These are phyloP conservation scores for Camelus bactrianus DNA, from an alignment of 2,113 vertebrate species.

Conservation along the genomic window DNA sequence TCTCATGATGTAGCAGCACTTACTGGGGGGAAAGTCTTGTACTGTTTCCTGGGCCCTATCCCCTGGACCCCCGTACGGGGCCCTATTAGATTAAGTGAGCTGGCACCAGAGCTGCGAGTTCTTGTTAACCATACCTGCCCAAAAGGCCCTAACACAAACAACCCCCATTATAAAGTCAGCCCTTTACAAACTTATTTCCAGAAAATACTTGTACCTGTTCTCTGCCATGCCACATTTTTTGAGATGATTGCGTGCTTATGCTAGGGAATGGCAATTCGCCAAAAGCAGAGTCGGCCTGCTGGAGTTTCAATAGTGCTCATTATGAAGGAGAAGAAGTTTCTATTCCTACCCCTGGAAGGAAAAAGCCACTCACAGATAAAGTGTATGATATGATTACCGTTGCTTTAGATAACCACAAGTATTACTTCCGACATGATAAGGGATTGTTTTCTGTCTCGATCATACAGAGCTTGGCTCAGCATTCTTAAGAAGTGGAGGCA, in stretches of 20 bases:
- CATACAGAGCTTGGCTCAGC: conserved; percentile 77
- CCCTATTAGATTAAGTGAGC: conserved; percentile 83
- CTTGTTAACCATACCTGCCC: conserved; percentile 83
- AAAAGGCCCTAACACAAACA: conserved; percentile 84
- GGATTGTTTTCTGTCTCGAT: conserved; percentile 86
- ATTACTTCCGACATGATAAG: conserved; percentile 87
- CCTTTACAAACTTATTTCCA: conserved; percentile 88
- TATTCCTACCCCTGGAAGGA: conserved; percentile 87
- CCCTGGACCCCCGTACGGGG: conserved; percentile 71
- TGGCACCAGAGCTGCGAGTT: conserved; percentile 84
- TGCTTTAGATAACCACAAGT: conserved; percentile 86
- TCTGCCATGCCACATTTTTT: conserved; percentile 92
- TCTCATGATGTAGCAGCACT: conserved; percentile 68
- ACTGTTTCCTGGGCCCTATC: conserved; percentile 76
- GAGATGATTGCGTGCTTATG: conserved; percentile 94
- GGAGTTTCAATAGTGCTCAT: conserved; percentile 88
- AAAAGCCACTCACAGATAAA: conserved; percentile 89
- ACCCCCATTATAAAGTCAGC: conserved; percentile 86
- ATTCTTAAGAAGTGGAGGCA: conserved; percentile 83
- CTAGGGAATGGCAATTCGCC: conserved; percentile 93
- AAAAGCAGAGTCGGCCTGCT: conserved; percentile 82
- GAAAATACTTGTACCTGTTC: conserved; percentile 91
- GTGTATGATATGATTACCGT: conserved; percentile 82
- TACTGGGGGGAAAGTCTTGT: conserved; percentile 68
- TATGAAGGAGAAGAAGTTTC: conserved; percentile 88